phyloP scores from a whole-genome alignment of 1,140 invertebrate species.

The Zaprionus africanus region DNA sequence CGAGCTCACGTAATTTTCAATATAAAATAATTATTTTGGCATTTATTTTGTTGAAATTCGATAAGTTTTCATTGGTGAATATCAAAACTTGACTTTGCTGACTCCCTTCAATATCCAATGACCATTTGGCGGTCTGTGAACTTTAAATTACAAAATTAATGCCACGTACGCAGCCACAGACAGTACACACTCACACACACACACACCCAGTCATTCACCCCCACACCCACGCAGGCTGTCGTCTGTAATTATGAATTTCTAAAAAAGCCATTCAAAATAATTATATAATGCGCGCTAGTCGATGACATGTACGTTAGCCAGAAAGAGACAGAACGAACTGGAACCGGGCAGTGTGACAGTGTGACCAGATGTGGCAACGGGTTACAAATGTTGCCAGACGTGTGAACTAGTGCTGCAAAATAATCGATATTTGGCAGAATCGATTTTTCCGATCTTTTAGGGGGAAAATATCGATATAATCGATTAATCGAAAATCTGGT shows the following conservation, averaged over 20 bases:
- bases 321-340: not conserved
- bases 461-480: no score
- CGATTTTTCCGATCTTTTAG: no score
- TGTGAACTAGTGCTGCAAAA: no score
- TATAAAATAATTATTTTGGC: not conserved
- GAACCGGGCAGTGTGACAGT: constrained; percentile 58
- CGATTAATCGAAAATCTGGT: no score
- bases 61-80: not conserved
- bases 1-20: not conserved
- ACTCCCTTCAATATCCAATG: constrained; percentile 33
- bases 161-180: constrained; percentile 55
- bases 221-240: constrained; percentile 40
- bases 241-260: constrained; percentile 80
- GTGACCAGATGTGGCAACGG: constrained; percentile 48
- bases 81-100: not conserved
- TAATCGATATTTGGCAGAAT: no score
- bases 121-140: constrained; percentile 15
- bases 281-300: constrained; percentile 64
- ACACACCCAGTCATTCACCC: not conserved
- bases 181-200: not conserved
- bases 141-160: constrained; percentile 69
- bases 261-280: constrained; percentile 81
- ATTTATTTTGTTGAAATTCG: not conserved
- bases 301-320: constrained; percentile 54
- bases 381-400: constrained; percentile 13